Percentiles rank a stretch among this genome's conserved stretches.
phyloP scores from a whole-genome alignment of 2,113 vertebrate species.

The Chloroceryle aenea region DNA sequence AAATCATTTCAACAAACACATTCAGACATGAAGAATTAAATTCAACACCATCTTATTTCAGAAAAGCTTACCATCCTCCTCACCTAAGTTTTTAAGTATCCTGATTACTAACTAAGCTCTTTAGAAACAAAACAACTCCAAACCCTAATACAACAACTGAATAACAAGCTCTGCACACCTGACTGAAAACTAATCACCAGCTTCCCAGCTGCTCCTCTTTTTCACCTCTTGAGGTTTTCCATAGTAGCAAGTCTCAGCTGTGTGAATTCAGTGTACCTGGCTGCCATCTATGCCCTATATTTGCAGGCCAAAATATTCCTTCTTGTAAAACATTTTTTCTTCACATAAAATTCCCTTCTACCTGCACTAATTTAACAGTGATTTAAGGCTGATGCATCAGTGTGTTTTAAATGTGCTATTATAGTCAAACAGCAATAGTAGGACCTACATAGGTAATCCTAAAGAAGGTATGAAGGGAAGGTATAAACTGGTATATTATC shows the following conservation, averaged over 20 bases:
- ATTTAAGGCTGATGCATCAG: not conserved
- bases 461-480: not conserved
- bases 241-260: not conserved
- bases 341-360: not conserved
- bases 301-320: not conserved
- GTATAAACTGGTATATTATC: not conserved
- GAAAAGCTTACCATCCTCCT: not conserved
- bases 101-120: not conserved
- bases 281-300: not conserved
- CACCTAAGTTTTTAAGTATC: not conserved
- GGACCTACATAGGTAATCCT: not conserved
- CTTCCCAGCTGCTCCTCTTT: not conserved
- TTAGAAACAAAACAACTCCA: not conserved
- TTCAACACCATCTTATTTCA: not conserved
- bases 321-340: not conserved
- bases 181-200: not conserved
- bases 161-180: not conserved
- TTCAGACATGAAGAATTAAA: not conserved
- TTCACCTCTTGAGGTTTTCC: not conserved
- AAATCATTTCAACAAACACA: not conserved
- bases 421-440: not conserved
- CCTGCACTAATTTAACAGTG: not conserved
- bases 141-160: not conserved
- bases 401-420: not conserved
- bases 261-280: fast-evolving